Base-by-base conservation (phyloP, 2,113 vertebrate species). In the Alligator mississippiensis region DNA sequence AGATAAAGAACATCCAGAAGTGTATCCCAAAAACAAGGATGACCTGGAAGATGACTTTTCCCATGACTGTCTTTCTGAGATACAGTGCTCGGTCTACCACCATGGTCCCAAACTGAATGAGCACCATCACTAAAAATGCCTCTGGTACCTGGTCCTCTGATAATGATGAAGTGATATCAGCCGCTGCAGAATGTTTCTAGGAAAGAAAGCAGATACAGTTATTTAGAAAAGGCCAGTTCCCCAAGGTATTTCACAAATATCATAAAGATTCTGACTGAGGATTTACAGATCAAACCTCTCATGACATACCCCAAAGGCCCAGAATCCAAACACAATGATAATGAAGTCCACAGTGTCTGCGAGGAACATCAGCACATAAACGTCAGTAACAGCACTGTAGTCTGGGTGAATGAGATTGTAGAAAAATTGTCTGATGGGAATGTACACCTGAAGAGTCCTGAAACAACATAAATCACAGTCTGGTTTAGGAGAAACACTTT, bases 1-100 rank as follows among this genome's bases (percentile, higher is more conserved):
- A 98, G 97, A 99, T 99, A 94, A 99, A 99, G 97, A 99, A 99
- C 99, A 99, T 99, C 99, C 99, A 99, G 97, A 99, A 99, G 96
- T 99, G 99, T 96, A 99, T 99, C 60, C 99, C 99, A 1, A 99
- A 99, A 87, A 99, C 99, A 34, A 99, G 98, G 96, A 99, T 98
- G 96, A 99, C 99, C 96, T 99, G 99, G 94, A 99, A 99, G 91
- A 99, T 98, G 87, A 99, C 99, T 88, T 99, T 99, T 27, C 99
- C 99, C 98, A 99, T 93, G 17, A 99, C 99, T 2, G 99, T 99
- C 97, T 99, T 99, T 85, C 98, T 98, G 94, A 99, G 99, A 96
- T 99, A 99, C 85, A 99, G 97, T 11, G 99, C 99, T 83, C 99
- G 97, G 96, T 99, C 99, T 95, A 99, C 99, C 82, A 99, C 98